phyloP scores from a whole-genome alignment of 2,888 invertebrate genomes.

The Pandemis corylana region DNA sequence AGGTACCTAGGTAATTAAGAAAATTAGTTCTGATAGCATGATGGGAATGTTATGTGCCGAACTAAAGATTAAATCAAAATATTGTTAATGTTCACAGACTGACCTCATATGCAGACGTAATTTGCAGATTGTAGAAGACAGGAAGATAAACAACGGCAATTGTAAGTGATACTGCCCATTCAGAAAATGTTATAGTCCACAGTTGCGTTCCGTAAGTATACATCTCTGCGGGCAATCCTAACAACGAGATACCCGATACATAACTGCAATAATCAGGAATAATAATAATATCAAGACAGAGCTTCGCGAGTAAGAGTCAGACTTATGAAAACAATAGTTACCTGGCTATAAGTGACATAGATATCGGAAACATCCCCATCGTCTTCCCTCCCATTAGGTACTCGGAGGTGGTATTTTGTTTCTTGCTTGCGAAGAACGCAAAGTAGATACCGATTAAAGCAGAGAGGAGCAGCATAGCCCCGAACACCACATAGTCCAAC shows the following conservation, averaged over 20 bases:
- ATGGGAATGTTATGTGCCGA: no score
- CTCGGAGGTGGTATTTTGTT: conserved; percentile 88
- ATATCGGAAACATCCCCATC: conserved; percentile 91
- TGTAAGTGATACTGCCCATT: conserved; percentile 87
- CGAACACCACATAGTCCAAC: conserved; percentile 88
- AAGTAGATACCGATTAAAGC: conserved; percentile 89
- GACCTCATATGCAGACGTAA: conserved; percentile 91
- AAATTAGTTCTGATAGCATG: not conserved
- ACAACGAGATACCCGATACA: conserved; percentile 89
- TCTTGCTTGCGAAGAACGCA: conserved; percentile 88
- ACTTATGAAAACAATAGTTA: conserved; percentile 59
- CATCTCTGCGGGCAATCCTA: conserved; percentile 91
- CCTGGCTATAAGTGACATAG: conserved; percentile 92
- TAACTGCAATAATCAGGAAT: conserved; percentile 82
- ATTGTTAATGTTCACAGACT: conserved; percentile 23
- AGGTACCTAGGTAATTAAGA: not conserved
- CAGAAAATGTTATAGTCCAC: conserved; percentile 87
- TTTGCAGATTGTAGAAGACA: conserved; percentile 89
- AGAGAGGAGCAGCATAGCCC: conserved; percentile 86
- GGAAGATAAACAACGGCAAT: conserved; percentile 88
- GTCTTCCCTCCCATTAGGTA: conserved; percentile 91
- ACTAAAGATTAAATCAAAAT: not conserved
- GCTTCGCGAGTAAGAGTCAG: no score
- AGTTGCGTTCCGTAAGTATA: conserved; percentile 91
- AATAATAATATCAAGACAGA: not conserved